phyloP scores from a whole-genome alignment of 2,113 vertebrate species.

The Proteles cristata region DNA sequence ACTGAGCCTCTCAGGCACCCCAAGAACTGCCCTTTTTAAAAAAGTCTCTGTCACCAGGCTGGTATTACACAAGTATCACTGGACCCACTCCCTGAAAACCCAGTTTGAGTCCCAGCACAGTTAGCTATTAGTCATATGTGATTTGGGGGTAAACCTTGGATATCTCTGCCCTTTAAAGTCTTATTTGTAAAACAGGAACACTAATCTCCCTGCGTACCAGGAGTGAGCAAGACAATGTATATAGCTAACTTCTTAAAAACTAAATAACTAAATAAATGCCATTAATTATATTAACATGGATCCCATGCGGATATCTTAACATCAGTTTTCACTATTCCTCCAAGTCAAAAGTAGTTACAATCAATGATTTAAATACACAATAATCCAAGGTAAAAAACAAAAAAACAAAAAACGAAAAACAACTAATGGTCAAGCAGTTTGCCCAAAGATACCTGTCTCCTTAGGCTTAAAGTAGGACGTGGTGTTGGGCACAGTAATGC shows the following conservation, averaged over 20 bases:
- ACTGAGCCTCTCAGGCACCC: no score
- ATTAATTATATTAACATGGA: background rate
- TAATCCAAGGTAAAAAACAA: background rate
- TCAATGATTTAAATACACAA: background rate
- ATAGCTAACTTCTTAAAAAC: background rate
- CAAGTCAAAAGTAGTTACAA: background rate
- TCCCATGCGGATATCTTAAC: background rate
- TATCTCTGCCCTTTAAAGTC: background rate
- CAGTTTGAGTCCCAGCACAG: background rate
- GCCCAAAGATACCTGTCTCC: background rate
- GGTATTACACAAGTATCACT: background rate
- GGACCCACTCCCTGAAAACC: background rate
- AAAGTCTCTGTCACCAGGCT: background rate
- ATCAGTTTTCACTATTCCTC: background rate
- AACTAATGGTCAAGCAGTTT: background rate
- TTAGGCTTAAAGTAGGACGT: background rate
- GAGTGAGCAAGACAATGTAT: background rate
- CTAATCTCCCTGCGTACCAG: background rate
- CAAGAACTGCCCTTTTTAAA: no score
- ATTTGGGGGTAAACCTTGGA: background rate
- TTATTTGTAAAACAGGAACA: background rate
- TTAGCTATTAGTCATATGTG: background rate
- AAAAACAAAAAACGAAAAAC: background rate
- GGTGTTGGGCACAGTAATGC: background rate
- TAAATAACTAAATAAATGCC: background rate